Percentiles rank a stretch among this genome's conserved stretches.
These are phyloP conservation scores for Sandelia bainsii DNA, from an alignment of 2,797 vertebrate genomes.

Conservation along the genomic window DNA sequence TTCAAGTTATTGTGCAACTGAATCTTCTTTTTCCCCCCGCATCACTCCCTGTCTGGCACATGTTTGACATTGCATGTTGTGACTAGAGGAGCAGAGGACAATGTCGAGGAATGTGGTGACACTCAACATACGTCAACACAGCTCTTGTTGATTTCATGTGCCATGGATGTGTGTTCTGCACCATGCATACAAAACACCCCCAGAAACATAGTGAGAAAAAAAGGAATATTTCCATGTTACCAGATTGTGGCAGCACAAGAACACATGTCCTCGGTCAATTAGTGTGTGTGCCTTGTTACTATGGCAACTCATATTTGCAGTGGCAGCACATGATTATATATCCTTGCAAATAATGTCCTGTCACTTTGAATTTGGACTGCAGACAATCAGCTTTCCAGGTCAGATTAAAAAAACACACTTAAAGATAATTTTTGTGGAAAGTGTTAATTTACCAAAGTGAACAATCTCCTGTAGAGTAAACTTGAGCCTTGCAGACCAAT, in stretches of 20 bases:
- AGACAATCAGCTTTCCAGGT: background rate
- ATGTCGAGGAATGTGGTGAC: conserved; percentile 34
- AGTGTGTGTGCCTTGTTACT: conserved; percentile 46
- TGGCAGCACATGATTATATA: conserved; percentile 33
- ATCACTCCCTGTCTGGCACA: background rate
- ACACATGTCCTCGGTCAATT: background rate
- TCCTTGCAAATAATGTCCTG: conserved; percentile 22
- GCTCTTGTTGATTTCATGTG: conserved; percentile 39
- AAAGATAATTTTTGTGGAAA: background rate
- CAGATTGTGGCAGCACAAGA: conserved; percentile 1
- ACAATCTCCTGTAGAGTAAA: conserved; percentile 14
- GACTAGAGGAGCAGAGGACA: conserved; percentile 31
- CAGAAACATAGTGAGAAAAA: conserved; percentile 12
- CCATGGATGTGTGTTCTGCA: conserved; percentile 23
- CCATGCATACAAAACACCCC: conserved; percentile 31
- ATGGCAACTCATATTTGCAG: conserved; percentile 35
- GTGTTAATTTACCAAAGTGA: conserved; percentile 21
- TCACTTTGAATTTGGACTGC: conserved; percentile 11
- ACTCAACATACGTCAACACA: conserved; percentile 26
- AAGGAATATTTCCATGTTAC: background rate
- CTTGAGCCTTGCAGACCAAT: background rate
- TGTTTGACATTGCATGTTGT: conserved; percentile 32
- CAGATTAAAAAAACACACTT: background rate
- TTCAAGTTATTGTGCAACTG: conserved; percentile 4
- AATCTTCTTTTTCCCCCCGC: background rate